These are phyloP conservation scores for Castor canadensis DNA, from an alignment of 2,113 vertebrate species.

Conservation along the genomic window DNA sequence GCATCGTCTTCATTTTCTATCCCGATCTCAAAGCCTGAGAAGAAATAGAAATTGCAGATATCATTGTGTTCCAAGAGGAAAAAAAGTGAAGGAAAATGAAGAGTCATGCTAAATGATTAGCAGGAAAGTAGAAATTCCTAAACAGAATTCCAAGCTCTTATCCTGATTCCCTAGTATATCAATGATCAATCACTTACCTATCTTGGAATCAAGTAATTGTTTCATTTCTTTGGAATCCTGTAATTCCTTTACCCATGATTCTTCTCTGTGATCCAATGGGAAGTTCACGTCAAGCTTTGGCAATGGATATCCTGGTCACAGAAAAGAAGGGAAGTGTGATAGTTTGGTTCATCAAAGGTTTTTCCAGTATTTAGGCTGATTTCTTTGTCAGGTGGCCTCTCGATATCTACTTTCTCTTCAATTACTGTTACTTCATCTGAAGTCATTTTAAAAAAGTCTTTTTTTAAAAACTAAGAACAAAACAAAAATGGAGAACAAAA, in stretches of 20 bases:
- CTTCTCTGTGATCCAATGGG: conserved; percentile 73
- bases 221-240: conserved; percentile 77
- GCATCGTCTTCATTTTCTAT: conserved; percentile 73
- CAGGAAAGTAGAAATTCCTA: background rate
- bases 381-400: background rate
- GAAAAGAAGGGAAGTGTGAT: conserved; percentile 41
- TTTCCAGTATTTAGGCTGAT: background rate
- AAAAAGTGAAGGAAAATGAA: background rate
- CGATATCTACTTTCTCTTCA: background rate
- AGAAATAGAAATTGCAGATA: conserved; percentile 53
- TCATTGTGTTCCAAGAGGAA: conserved; percentile 10
- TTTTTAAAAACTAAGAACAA: background rate
- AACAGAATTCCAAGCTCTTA: background rate
- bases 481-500: background rate
- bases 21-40: conserved; percentile 71
- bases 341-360: background rate
- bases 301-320: conserved; percentile 68
- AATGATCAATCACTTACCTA: conserved; percentile 65
- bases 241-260: conserved; percentile 75
- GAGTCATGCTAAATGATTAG: background rate
- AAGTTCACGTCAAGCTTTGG: conserved; percentile 76
- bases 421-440: background rate
- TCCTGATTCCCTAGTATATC: background rate
- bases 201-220: conserved; percentile 72
- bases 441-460: background rate